Percentiles rank a stretch among this genome's conserved stretches.
phyloP scores from a whole-genome alignment of 2,113 vertebrate species.

The Engraulis encrasicolus region DNA sequence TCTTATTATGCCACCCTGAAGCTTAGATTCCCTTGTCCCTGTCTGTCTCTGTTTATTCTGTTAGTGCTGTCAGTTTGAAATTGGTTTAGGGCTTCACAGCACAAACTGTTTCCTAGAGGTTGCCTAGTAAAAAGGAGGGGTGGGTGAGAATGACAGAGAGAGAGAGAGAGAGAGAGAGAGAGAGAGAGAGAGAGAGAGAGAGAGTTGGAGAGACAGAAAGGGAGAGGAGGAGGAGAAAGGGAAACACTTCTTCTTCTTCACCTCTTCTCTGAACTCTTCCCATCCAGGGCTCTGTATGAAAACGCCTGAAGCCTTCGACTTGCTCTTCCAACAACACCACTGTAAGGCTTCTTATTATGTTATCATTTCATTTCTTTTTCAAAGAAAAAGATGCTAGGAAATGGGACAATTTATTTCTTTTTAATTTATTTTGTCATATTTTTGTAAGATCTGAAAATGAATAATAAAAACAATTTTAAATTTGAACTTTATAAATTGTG shows the following conservation, averaged over 20 bases:
- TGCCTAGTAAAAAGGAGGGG: background rate
- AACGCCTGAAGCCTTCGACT: conserved; percentile 71
- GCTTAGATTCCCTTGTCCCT: background rate
- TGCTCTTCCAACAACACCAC: conserved; percentile 80
- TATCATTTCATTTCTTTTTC: conserved; percentile 38
- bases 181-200: no score
- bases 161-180: no score
- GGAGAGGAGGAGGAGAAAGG: conserved; percentile 36
- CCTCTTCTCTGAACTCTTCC: conserved; percentile 52
- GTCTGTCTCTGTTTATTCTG: background rate
- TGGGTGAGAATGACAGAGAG: no score
- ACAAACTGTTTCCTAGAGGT: background rate
- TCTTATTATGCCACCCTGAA: no score
- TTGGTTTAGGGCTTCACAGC: background rate
- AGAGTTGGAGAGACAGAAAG: no score
- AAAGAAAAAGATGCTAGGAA: conserved; percentile 68
- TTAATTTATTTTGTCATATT: conserved; percentile 99
- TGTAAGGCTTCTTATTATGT: conserved; percentile 70
- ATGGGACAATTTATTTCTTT: conserved; percentile 91
- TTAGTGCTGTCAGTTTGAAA: background rate
- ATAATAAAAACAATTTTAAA: conserved; percentile 91
- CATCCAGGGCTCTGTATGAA: conserved; percentile 44
- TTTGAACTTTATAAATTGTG: conserved; percentile 51
- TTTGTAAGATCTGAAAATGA: conserved; percentile 98
- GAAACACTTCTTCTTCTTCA: no score